Conservation (phyloP, 2,797 vertebrate genomes). For the Oryzias sinensis region DNA sequence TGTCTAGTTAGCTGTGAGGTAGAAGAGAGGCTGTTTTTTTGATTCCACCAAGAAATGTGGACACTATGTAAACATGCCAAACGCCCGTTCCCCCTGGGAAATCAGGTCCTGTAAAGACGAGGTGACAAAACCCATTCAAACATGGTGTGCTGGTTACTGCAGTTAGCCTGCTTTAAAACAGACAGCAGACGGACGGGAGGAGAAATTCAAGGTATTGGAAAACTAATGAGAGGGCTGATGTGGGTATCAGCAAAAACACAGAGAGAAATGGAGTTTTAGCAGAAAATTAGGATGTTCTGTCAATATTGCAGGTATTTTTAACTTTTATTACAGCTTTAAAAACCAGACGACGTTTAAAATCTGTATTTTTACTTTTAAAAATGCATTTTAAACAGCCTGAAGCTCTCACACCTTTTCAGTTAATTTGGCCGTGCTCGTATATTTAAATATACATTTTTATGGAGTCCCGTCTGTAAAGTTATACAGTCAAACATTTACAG, state of each 20-base stretch:
- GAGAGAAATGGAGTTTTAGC: slow-evolving; percentile 27
- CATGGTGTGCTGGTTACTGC: slow-evolving; percentile 23
- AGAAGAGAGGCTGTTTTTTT: slow-evolving; percentile 12
- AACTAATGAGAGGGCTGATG: slow-evolving; percentile 12
- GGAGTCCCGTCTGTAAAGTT: too few species aligned
- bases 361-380: too few species aligned
- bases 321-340: too few species aligned
- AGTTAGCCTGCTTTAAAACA: slow-evolving; percentile 34
- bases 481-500: too few species aligned
- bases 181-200: slow-evolving; percentile 26
- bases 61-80: slow-evolving; percentile 70
- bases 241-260: slow-evolving; percentile 34
- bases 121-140: slow-evolving; percentile 62
- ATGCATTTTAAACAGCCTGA: too few species aligned
- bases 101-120: slow-evolving; percentile 58
- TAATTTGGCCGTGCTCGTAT: too few species aligned
- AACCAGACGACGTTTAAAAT: too few species aligned
- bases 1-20: slow-evolving; percentile 19
- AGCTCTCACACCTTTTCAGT: too few species aligned
- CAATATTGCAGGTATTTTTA: too few species aligned
- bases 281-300: too few species aligned
- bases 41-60: slow-evolving; percentile 49
- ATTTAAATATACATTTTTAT: too few species aligned
- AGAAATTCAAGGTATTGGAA: slow-evolving; percentile 6
- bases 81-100: slow-evolving; percentile 53